Conservation (phyloP, 2,888 invertebrate genomes). For the Drosophila aldrichi region DNA sequence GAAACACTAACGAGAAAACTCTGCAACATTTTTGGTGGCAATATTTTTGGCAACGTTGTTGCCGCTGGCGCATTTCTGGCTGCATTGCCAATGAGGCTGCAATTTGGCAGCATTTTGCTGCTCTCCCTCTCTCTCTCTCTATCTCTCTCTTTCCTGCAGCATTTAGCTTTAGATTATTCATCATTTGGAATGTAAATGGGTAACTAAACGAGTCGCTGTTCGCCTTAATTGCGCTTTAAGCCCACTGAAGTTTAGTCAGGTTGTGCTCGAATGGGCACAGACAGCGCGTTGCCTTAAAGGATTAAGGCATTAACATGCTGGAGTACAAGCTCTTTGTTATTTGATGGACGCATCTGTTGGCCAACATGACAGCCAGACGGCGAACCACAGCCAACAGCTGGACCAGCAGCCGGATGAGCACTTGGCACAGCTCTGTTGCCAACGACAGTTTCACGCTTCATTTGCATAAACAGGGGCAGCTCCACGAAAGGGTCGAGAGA, state of each 20-base stretch:
- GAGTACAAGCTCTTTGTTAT: conserved; percentile 63
- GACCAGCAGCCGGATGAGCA: conserved; percentile 10
- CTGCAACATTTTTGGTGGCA: conserved; percentile 50
- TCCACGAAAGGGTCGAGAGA: conserved; percentile 13
- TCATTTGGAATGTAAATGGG: conserved; percentile 30
- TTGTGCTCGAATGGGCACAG: conserved; percentile 30
- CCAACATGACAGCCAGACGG: conserved; percentile 67
- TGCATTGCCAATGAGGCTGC: conserved; percentile 34
- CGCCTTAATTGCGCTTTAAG: conserved; percentile 30
- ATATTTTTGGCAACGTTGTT: conserved; percentile 45
- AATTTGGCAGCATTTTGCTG: conserved; percentile 31
- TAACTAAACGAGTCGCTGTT: not conserved
- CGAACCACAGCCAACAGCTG: conserved; percentile 1
- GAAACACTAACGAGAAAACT: conserved; percentile 66
- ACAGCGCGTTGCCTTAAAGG: conserved; percentile 59
- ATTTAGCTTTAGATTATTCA: conserved; percentile 61
- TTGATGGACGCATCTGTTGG: conserved; percentile 53
- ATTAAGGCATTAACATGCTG: conserved; percentile 64
- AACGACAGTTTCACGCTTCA: conserved; percentile 54
- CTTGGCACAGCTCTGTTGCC: conserved; percentile 14
- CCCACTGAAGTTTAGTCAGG: conserved; percentile 18
- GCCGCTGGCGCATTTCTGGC: conserved; percentile 24
- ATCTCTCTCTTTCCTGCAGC: conserved; percentile 2
- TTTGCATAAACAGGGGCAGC: conserved; percentile 60
- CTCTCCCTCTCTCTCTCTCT: not conserved